A percentile compares a stretch with the other conserved stretches of the same genome.
These are phyloP conservation scores for Dastarcus helophoroides DNA, from an alignment of 2,888 invertebrate species.

Conservation along the genomic window DNA sequence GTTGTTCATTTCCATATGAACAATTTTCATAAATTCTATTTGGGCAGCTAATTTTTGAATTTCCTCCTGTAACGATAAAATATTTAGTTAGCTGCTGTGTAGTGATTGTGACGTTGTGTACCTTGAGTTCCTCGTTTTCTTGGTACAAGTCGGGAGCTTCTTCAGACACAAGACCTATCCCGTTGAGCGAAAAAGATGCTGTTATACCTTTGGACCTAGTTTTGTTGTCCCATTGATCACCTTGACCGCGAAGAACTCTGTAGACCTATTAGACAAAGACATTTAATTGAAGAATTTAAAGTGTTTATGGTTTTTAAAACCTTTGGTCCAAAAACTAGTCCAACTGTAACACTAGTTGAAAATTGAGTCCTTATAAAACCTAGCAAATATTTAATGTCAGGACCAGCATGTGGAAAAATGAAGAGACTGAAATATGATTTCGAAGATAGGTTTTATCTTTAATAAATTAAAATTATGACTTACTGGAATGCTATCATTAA, in stretches of 20 bases:
- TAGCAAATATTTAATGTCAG: slow-evolving; percentile 84
- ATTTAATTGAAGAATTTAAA: not conserved
- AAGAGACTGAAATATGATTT: slow-evolving; percentile 64
- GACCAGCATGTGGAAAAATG: slow-evolving; percentile 76
- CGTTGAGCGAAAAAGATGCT: slow-evolving; percentile 76
- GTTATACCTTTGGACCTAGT: slow-evolving; percentile 74
- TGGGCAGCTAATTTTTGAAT: slow-evolving; percentile 83
- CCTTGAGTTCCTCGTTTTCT: slow-evolving; percentile 85
- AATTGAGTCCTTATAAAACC: slow-evolving; percentile 87
- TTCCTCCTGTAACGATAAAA: slow-evolving; percentile 55
- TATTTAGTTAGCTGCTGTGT: not conserved
- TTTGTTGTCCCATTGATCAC: slow-evolving; percentile 82
- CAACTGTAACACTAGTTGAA: slow-evolving; percentile 79
- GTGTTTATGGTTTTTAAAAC: slow-evolving; percentile 39
- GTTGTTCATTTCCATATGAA: slow-evolving; percentile 88
- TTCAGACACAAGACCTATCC: slow-evolving; percentile 73
- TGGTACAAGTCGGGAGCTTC: slow-evolving; percentile 78
- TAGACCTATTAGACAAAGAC: not conserved
- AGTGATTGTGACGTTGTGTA: slow-evolving; percentile 30
- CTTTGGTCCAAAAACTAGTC: slow-evolving; percentile 76
- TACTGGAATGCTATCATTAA: slow-evolving; percentile 90
- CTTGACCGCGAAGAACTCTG: slow-evolving; percentile 70
- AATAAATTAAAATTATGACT: slow-evolving; percentile 41
- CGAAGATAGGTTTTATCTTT: not conserved
- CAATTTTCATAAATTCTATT: slow-evolving; percentile 89